These are phyloP conservation scores for Ethmia dodecea DNA, from an alignment of 2,888 invertebrate genomes.

Conservation along the genomic window DNA sequence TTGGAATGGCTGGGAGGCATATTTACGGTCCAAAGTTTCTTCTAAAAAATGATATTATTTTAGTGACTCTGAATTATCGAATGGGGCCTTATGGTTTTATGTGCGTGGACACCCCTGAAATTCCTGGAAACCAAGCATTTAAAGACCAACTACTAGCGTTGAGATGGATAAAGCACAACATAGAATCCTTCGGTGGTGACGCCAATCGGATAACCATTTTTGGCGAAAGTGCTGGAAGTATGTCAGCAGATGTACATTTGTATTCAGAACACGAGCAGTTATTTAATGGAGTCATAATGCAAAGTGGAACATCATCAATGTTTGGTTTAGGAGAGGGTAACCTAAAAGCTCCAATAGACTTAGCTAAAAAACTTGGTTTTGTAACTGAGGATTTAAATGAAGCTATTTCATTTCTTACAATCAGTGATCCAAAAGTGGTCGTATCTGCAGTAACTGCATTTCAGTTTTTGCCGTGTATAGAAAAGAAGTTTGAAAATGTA, in stretches of 20 bases:
- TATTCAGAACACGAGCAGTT: conserved; percentile 31
- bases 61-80: conserved; percentile 43
- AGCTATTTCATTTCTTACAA: conserved; percentile 33
- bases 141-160: conserved; percentile 46
- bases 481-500: conserved; percentile 34
- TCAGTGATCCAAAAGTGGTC: conserved; percentile 24
- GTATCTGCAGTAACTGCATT: conserved; percentile 25
- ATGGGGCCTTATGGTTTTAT: conserved; percentile 48
- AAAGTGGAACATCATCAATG: conserved; percentile 37
- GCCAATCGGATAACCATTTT: conserved; percentile 36
- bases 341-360: conserved; percentile 26
- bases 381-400: conserved; percentile 22
- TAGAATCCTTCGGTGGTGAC: conserved; percentile 48
- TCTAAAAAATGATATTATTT: conserved; percentile 39
- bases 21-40: conserved; percentile 34
- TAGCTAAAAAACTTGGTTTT: conserved; percentile 34
- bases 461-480: conserved; percentile 37
- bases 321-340: conserved; percentile 29
- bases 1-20: conserved; percentile 26
- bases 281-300: conserved; percentile 37
- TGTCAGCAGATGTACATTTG: conserved; percentile 42
- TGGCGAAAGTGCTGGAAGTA: conserved; percentile 41
- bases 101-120: conserved; percentile 36
- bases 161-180: conserved; percentile 44
- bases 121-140: conserved; percentile 49